These are phyloP conservation scores for Setipinna tenuifilis DNA, from an alignment of 2,797 vertebrate genomes.

Conservation along the genomic window DNA sequence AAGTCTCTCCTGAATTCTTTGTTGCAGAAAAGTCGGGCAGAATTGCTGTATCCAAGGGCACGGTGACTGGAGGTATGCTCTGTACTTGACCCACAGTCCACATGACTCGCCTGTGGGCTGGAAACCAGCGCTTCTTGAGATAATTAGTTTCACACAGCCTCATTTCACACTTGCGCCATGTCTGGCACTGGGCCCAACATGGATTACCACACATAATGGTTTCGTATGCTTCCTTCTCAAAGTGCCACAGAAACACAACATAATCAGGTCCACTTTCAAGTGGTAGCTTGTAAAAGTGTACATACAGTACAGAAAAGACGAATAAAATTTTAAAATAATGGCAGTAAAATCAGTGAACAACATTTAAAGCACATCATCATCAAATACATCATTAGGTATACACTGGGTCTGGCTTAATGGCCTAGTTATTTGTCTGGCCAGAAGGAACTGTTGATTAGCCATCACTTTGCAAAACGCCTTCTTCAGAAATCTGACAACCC, in stretches of 20 bases:
- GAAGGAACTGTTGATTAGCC: neutral
- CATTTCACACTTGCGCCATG: conserved; percentile 18
- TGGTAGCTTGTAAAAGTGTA: neutral
- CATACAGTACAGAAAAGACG: neutral
- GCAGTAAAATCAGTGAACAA: neutral
- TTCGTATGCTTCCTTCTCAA: neutral
- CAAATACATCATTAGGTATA: neutral
- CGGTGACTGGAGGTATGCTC: conserved; percentile 59
- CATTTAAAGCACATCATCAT: neutral
- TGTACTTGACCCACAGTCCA: neutral
- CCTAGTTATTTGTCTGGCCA: neutral
- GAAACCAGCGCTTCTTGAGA: neutral
- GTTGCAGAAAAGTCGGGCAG: conserved; percentile 68
- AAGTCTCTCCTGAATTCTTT: neutral
- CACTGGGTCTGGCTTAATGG: neutral
- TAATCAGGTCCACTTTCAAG: neutral
- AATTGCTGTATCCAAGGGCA: conserved; percentile 65
- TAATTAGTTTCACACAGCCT: conserved; percentile 6
- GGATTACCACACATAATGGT: conserved; percentile 12
- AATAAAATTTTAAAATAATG: neutral
- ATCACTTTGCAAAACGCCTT: neutral
- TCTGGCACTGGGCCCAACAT: neutral
- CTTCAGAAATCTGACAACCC: neutral
- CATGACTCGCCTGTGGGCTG: neutral
- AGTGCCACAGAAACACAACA: neutral